phyloP scores from a whole-genome alignment of 2,888 invertebrate species.

The Lasioglossum oenotherae region DNA sequence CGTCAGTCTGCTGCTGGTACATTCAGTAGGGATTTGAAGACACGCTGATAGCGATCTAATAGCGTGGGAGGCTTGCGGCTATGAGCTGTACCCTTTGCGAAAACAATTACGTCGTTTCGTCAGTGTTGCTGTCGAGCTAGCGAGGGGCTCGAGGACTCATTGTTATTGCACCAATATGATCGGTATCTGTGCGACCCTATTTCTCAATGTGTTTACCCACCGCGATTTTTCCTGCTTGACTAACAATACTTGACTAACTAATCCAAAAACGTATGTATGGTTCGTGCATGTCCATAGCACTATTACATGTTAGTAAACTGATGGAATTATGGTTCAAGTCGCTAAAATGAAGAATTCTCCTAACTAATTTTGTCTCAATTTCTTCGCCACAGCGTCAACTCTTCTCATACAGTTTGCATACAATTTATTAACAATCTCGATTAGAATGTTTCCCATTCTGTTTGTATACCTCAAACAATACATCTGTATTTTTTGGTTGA shows the following conservation, averaged over 20 bases:
- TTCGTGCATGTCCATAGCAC: no score
- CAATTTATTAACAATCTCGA: no score
- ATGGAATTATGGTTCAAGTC: no score
- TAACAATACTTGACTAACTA: neutral
- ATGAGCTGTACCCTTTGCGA: constrained; percentile 4
- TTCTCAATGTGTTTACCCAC: neutral
- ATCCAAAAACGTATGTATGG: no score
- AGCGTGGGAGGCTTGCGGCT: neutral
- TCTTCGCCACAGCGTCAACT: no score
- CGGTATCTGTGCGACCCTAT: neutral
- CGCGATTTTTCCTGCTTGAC: neutral
- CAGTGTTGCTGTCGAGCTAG: constrained; percentile 1
- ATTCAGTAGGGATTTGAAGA: neutral
- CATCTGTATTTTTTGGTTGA: no score
- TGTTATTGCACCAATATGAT: neutral
- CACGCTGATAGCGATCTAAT: constrained; percentile 6
- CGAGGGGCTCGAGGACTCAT: constrained; percentile 5
- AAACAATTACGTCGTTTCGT: constrained; percentile 21
- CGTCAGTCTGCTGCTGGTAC: constrained; percentile 6
- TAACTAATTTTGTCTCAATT: no score
- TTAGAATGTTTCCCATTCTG: no score
- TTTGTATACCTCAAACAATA: no score
- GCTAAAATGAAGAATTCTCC: no score
- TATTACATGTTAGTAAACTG: no score
- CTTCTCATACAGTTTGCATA: no score